Evolutionary conservation across 2,888 invertebrate species (phyloP), one percentile per base, ranked within the genome.

Genomic region (Antheraea assamensis): DNA sequence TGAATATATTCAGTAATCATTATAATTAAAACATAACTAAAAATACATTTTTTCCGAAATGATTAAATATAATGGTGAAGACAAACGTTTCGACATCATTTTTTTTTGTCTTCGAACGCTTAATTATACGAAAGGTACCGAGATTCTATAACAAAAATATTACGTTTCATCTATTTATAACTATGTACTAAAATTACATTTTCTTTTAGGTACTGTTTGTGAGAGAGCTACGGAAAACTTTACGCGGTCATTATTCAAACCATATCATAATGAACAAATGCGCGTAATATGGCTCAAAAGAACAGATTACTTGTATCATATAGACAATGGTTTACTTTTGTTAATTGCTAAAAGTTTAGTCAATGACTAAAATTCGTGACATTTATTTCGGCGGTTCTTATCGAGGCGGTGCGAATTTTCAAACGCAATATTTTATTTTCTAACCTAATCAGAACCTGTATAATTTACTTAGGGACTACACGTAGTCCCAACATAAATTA

Each of bases 371-470:
- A 78, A 82, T 87, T 92, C 91, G 91, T 88, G 87, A 86, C 87
- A 87, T 85, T 79, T 80, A 86, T 89, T 64, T 64, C 61, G 89
- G 85, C 85, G 81, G 82, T 79, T 84, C 85, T 83, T 86, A 72
- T 74, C 74, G 74, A 86, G 91, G 88, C 90, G 88, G 90, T 88
- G 90, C 87, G 87, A 87, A 85, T 87, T 85, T 87, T 83, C 83
- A 42, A 87, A 88, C 87, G 85, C 87, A 84, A 83, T 86, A 82
- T 75, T 78, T 78, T 78, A 81, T 83, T 89, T 91, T 93, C 93
- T 93, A 92, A 92, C 93, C 93, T 93, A 95, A 95, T 95, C 95
- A 95, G 93, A 95, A 95, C 95, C 95, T 93, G 94, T 93, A 89
- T 92, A 95, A 95, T 95, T 95, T 95, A 95, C 94, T 92, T 83